phyloP scores from a whole-genome alignment of 2,113 vertebrate species.

The Sander lucioperca region DNA sequence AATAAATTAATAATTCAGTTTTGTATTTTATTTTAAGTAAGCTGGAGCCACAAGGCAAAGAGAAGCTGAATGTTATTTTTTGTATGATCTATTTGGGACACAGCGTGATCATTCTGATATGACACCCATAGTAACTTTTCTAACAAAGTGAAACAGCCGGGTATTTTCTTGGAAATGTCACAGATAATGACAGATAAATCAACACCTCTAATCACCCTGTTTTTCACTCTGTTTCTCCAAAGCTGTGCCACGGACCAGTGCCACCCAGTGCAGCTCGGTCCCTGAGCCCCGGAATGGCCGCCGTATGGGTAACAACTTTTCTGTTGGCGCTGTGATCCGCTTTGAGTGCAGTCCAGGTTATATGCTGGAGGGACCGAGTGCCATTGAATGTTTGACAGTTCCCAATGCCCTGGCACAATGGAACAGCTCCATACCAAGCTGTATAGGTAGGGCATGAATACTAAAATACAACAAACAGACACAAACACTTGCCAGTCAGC shows the following conservation, averaged over 20 bases:
- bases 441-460: conserved; percentile 85
- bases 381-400: conserved; percentile 94
- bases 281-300: conserved; percentile 95
- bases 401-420: conserved; percentile 95
- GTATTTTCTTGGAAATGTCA: too few relatives aligned
- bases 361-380: conserved; percentile 87
- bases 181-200: too few relatives aligned
- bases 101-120: background rate
- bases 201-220: background rate
- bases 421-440: conserved; percentile 94
- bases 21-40: conserved; percentile 15
- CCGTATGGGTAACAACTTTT: conserved; percentile 93
- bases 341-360: conserved; percentile 97
- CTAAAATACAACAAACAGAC: background rate
- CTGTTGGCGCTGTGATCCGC: conserved; percentile 90
- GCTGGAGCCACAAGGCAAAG: background rate
- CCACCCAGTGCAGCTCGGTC: conserved; percentile 97
- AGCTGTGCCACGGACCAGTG: conserved; percentile 97
- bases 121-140: background rate
- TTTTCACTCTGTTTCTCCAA: background rate
- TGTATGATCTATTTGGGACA: background rate
- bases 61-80: conserved; percentile 9
- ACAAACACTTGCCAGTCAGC: background rate
- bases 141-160: background rate
- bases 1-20: conserved; percentile 52